Evolutionary conservation across 1,140 invertebrate genomes (phyloP).

Genomic region (Atta cephalotes): DNA sequence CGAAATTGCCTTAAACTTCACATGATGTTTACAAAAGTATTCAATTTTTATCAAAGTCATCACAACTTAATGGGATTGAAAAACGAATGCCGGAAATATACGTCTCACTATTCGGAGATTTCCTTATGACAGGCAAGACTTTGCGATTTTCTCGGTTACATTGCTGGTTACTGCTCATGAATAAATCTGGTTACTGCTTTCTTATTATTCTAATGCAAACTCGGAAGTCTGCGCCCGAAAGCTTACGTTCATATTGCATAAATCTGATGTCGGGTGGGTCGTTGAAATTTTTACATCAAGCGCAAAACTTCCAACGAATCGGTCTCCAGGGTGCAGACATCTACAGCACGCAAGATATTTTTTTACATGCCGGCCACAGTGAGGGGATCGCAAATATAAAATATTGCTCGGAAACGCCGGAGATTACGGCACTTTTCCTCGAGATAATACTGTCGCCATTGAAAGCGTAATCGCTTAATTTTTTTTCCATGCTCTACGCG

Average conservation of each 20-base stretch:
- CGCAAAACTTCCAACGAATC: conserved; percentile 38
- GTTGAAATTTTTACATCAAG: conserved; percentile 54
- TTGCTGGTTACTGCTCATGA: conserved; percentile 37
- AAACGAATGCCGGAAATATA: conserved; percentile 14
- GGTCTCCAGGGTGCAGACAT: neutral
- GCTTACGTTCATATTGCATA: conserved; percentile 47
- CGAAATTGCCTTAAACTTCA: neutral
- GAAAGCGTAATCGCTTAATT: conserved; percentile 43
- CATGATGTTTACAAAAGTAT: neutral
- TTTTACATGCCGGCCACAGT: neutral
- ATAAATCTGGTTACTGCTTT: conserved; percentile 52
- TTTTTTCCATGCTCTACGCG: conserved; percentile 16
- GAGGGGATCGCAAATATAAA: conserved; percentile 25
- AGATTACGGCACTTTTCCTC: conserved; percentile 52
- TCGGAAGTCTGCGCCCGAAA: neutral
- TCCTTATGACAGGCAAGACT: neutral
- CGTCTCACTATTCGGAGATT: conserved; percentile 14
- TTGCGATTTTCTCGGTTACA: conserved; percentile 20
- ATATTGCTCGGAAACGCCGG: conserved; percentile 24
- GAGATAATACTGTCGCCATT: conserved; percentile 45
- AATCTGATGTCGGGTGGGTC: conserved; percentile 46
- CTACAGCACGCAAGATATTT: neutral
- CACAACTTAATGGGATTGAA: neutral
- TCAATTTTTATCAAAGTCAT: conserved; percentile 39
- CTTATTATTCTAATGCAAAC: conserved; percentile 53